These are phyloP conservation scores for Syngnathus floridae DNA, from an alignment of 2,113 vertebrate species.

Conservation along the genomic window DNA sequence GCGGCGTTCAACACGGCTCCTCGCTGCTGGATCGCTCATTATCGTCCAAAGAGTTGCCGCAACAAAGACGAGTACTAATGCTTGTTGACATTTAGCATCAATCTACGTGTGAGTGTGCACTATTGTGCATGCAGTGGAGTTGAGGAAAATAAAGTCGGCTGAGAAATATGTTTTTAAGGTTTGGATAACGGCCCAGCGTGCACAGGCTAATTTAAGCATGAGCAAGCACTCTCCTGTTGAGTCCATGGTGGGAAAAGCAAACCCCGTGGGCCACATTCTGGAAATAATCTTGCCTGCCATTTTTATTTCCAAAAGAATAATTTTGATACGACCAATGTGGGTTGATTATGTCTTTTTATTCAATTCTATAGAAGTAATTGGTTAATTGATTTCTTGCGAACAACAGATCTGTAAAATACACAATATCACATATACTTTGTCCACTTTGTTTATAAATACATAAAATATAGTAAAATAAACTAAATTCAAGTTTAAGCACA, in stretches of 20 bases:
- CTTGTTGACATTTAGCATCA: slow-evolving; percentile 3
- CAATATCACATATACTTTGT: too few species aligned
- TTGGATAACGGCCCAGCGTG: not conserved
- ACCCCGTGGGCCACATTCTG: not conserved
- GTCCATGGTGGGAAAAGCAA: not conserved
- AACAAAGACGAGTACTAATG: slow-evolving; percentile 8
- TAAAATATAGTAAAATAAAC: too few species aligned
- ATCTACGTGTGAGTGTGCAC: not conserved
- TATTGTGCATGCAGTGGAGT: not conserved
- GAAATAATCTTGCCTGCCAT: too few species aligned
- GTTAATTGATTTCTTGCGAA: too few species aligned
- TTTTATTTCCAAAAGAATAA: too few species aligned
- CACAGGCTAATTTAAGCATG: not conserved
- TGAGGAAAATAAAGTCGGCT: not conserved
- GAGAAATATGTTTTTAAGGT: not conserved
- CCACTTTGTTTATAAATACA: too few species aligned
- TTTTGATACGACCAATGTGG: too few species aligned
- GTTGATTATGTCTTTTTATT: too few species aligned
- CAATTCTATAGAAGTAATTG: too few species aligned
- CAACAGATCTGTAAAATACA: too few species aligned
- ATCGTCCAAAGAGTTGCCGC: slow-evolving; percentile 17
- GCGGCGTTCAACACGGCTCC: slow-evolving; percentile 18
- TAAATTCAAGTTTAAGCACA: too few species aligned
- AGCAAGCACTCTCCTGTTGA: not conserved
- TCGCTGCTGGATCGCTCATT: slow-evolving; percentile 39